Percentiles rank a stretch among this genome's conserved stretches.
phyloP scores from a whole-genome alignment of 2,888 invertebrate genomes.

The Pollenia amentaria region DNA sequence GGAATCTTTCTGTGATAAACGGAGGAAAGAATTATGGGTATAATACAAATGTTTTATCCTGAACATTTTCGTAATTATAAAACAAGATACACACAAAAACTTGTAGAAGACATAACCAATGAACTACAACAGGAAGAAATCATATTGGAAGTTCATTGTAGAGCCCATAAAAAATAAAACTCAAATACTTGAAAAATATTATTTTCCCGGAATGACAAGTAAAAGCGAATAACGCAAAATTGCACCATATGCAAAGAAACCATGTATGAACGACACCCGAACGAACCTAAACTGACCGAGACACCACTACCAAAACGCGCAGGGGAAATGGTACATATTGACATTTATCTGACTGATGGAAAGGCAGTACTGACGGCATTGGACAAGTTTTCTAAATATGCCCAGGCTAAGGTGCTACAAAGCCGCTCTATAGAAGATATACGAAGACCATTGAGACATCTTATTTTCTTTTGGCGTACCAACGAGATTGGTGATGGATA shows the following conservation, averaged over 20 bases:
- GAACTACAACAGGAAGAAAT: conserved; percentile 53
- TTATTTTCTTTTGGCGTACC: conserved; percentile 62
- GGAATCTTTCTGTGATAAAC: no score
- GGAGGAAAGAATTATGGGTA: neutral
- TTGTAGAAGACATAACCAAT: conserved; percentile 22
- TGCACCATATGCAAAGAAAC: conserved; percentile 58
- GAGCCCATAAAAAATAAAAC: conserved; percentile 35
- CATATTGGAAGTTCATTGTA: no score
- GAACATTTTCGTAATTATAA: neutral
- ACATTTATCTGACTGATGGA: conserved; percentile 35
- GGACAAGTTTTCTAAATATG: conserved; percentile 70
- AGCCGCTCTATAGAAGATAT: conserved; percentile 65
- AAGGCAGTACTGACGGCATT: conserved; percentile 49
- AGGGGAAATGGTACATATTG: conserved; percentile 60
- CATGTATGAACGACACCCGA: conserved; percentile 61
- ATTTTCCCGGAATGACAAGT: conserved; percentile 39
- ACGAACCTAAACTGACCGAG: neutral
- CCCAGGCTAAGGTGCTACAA: conserved; percentile 53
- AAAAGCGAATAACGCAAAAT: conserved; percentile 41
- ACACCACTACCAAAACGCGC: conserved; percentile 70
- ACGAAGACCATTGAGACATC: conserved; percentile 60
- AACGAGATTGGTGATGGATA: no score
- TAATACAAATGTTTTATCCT: neutral
- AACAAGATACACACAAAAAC: neutral
- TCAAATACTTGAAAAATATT: conserved; percentile 55